These are phyloP conservation scores for Bombus waltoni DNA, from an alignment of 1,140 invertebrate genomes.

Conservation along the genomic window DNA sequence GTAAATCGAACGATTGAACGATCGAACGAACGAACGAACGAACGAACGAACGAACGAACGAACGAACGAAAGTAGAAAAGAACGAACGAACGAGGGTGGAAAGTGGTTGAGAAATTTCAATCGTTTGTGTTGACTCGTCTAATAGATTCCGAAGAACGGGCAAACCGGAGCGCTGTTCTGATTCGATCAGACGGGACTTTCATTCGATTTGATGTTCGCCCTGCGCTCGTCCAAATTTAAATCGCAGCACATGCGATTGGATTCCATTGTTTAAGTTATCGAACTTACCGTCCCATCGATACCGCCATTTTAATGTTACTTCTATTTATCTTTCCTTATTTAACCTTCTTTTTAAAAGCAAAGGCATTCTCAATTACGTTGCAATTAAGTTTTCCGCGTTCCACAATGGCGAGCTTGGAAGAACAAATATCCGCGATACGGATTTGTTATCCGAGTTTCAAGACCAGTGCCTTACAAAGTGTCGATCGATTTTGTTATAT, in stretches of 20 bases:
- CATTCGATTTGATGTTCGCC: slow-evolving; percentile 44
- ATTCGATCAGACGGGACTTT: slow-evolving; percentile 50
- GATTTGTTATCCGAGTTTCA: not conserved
- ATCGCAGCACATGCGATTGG: slow-evolving; percentile 41
- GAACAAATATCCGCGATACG: not conserved
- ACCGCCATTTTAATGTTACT: not conserved
- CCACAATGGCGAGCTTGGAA: not conserved
- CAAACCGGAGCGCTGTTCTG: slow-evolving; percentile 34
- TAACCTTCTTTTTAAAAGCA: no score
- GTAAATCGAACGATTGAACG: not conserved
- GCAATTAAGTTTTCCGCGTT: not conserved
- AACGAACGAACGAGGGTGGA: slow-evolving; percentile 30
- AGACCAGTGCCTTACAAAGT: not conserved
- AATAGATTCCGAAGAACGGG: slow-evolving; percentile 45
- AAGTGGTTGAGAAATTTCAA: slow-evolving; percentile 56
- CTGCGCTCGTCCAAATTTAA: slow-evolving; percentile 43
- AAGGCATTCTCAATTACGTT: not conserved
- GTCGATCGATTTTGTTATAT: not conserved
- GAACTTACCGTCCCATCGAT: not conserved
- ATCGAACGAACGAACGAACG: slow-evolving; percentile 14
- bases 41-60: slow-evolving; percentile 19
- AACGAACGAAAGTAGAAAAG: slow-evolving; percentile 2
- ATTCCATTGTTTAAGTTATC: slow-evolving; percentile 50
- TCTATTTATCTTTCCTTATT: not conserved
- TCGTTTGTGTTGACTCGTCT: slow-evolving; percentile 54